Base-by-base conservation (phyloP, 2,888 invertebrate species). In the Julus scanicus region DNA sequence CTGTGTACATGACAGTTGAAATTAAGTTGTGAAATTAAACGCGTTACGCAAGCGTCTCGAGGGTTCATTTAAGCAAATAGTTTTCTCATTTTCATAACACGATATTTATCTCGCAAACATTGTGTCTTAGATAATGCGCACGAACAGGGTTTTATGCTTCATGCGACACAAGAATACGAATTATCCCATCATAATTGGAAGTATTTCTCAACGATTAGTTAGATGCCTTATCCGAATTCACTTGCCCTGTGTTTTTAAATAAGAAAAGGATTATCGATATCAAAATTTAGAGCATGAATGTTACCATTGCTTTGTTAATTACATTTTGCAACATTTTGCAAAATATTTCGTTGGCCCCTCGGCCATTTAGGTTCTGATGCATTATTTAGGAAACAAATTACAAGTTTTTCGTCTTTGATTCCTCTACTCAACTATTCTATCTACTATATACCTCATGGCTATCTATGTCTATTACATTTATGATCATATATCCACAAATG, bases 11-110 rank as follows among this genome's bases (percentile, higher is more conserved):
- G 80, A 85, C 49, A 85, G 85, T 13, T 85, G 85, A 85, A 85
- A 85, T 85, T 85, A 85, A 85, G 85, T 39, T n/a, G n/a, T 17
- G n/a, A 49, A 85, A 85, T 85, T 85, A 85, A 44, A 85, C 48
- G 85, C 85, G n/a, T 85, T 85, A 29, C 29, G 44, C n/a, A 44
- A 44, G 85, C 44, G 44, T 85, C 85, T 85, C 85, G 44, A 11
- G 85, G 49, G 85, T 44, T 85, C 85, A 48, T 49, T 48, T 85
- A 49, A 85, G 44, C 85, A 48, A 85, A 85, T 85, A 85, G 80
- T 85, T 85, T 85, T 44, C 48, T 44, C 85, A 48, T 85, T 85
- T 85, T 85, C 85, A 85, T 49, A 85, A 85, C 40, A 85, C 29
- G 20, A 85, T 49, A 85, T 85, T 20, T 20, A 85, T 85, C 44